phyloP scores from a whole-genome alignment of 2,113 vertebrate genomes.

The Rana temporaria region DNA sequence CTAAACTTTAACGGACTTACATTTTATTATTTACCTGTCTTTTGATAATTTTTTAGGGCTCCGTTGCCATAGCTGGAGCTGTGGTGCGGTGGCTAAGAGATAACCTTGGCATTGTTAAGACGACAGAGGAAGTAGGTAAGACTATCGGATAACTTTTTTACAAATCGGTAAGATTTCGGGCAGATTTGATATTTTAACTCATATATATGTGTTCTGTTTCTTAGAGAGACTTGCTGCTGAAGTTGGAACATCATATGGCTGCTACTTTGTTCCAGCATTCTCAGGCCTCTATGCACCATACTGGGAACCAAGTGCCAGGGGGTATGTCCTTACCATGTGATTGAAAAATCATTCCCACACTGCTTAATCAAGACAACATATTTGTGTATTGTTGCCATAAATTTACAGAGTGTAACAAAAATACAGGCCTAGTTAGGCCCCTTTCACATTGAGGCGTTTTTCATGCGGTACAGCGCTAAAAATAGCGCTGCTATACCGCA shows the following conservation, averaged over 20 bases:
- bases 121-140: slow-evolving; percentile 86
- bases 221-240: slow-evolving; percentile 91
- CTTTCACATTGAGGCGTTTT: too few species aligned
- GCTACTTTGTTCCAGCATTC: slow-evolving; percentile 98
- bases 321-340: slow-evolving; percentile 73
- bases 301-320: slow-evolving; percentile 97
- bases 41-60: slow-evolving; percentile 77
- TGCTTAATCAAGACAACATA: too few species aligned
- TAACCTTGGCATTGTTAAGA: slow-evolving; percentile 90
- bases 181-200: not conserved
- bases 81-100: slow-evolving; percentile 94
- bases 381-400: too few species aligned
- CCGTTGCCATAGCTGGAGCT: slow-evolving; percentile 95
- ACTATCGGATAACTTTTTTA: slow-evolving; percentile 1
- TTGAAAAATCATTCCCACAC: not conserved
- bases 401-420: too few species aligned
- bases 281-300: slow-evolving; percentile 97
- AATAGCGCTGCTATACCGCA: too few species aligned
- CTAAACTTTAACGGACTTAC: too few species aligned
- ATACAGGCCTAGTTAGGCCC: too few species aligned
- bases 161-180: not conserved
- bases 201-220: slow-evolving; percentile 29
- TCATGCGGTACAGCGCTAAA: too few species aligned
- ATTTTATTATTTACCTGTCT: too few species aligned
- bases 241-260: slow-evolving; percentile 91